These are phyloP conservation scores for Hipparchia sbordonii DNA, from an alignment of 2,888 invertebrate genomes.

Conservation along the genomic window DNA sequence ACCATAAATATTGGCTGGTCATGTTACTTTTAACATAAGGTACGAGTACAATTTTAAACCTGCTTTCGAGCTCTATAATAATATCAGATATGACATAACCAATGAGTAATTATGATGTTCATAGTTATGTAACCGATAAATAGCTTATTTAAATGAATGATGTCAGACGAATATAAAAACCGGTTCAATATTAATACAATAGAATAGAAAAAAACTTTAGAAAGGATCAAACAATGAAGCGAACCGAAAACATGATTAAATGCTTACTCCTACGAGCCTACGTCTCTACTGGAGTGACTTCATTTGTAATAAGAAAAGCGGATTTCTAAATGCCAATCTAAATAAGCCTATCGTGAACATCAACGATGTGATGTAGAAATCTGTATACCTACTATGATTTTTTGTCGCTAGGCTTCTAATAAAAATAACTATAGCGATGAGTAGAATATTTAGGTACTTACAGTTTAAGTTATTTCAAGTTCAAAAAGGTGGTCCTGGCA, in stretches of 20 bases:
- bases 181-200: conserved; percentile 7
- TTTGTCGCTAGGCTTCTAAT: not conserved
- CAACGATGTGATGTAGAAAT: conserved; percentile 3
- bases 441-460: no score
- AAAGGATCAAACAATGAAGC: conserved; percentile 8
- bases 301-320: conserved; percentile 12
- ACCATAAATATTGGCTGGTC: conserved; percentile 6
- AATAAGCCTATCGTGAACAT: not conserved
- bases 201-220: conserved; percentile 2
- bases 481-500: no score
- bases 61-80: conserved; percentile 1
- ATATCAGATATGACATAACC: conserved; percentile 23
- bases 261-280: conserved; percentile 12
- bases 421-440: no score
- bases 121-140: conserved; percentile 18
- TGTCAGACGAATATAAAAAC: conserved; percentile 22
- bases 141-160: conserved; percentile 25
- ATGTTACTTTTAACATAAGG: not conserved
- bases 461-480: no score
- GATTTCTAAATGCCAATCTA: conserved; percentile 16
- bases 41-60: conserved; percentile 12
- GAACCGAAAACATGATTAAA: conserved; percentile 11
- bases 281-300: conserved; percentile 2
- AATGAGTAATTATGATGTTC: conserved; percentile 28
- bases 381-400: not conserved